Conservation (phyloP, 2,113 vertebrate genomes). For the Scolopax mira region DNA sequence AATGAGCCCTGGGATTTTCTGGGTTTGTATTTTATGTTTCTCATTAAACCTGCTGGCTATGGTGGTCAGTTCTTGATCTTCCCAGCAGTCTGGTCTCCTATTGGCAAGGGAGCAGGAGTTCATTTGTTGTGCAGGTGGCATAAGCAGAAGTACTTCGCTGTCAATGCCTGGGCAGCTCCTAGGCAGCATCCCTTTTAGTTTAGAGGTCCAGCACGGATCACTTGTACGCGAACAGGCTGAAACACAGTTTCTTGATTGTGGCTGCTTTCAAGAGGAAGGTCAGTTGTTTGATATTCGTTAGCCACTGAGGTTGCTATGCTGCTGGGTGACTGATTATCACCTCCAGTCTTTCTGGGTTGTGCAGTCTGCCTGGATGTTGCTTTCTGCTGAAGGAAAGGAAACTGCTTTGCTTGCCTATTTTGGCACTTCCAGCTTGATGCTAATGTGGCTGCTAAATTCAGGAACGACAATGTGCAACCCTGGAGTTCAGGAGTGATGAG, state of each 20-base stretch:
- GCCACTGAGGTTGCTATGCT: neutral
- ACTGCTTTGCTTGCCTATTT: neutral
- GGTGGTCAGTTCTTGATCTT: neutral
- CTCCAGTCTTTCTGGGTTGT: neutral
- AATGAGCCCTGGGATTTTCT: neutral
- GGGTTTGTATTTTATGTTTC: neutral
- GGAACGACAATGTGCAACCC: accelerated
- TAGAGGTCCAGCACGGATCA: neutral
- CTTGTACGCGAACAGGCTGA: neutral
- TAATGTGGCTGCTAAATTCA: neutral
- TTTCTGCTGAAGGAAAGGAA: neutral
- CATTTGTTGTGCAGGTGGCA: neutral
- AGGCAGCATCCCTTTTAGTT: neutral
- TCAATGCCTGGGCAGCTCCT: neutral
- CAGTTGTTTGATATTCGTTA: neutral
- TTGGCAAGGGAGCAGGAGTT: neutral
- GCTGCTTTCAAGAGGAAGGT: neutral
- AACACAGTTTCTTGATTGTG: neutral
- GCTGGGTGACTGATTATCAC: accelerated
- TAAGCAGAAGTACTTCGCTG: neutral
- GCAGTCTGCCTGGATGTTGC: neutral
- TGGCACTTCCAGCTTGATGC: neutral
- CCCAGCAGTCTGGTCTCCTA: neutral
- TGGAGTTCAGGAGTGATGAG: neutral
- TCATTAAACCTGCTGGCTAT: neutral